phyloP scores from a whole-genome alignment of 2,113 vertebrate genomes.

The Epinephelus cyanopodus region DNA sequence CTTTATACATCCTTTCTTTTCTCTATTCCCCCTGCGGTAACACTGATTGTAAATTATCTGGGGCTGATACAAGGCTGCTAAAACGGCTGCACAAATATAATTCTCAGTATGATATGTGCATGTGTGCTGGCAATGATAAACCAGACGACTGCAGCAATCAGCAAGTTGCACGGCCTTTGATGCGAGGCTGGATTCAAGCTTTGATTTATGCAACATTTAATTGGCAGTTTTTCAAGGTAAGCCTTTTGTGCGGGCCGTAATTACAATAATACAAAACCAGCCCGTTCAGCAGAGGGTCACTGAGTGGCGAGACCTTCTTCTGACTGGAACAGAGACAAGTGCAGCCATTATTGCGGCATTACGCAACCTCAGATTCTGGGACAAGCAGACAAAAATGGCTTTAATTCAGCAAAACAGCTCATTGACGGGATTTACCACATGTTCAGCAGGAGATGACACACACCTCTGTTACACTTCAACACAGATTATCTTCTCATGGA shows the following conservation, averaged over 20 bases:
- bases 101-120: constrained; percentile 14
- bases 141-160: neutral
- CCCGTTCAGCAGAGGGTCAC: constrained; percentile 26
- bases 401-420: constrained; percentile 15
- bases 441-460: constrained; percentile 9
- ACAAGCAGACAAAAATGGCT: constrained; percentile 12
- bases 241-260: constrained; percentile 36
- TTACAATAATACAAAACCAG: constrained; percentile 29
- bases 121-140: constrained; percentile 10
- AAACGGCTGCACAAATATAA: constrained; percentile 32
- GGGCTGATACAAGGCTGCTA: neutral
- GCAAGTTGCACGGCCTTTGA: neutral
- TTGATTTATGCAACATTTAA: constrained; percentile 34
- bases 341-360: constrained; percentile 46
- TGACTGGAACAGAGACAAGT: constrained; percentile 23
- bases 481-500: constrained; percentile 6
- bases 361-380: constrained; percentile 46
- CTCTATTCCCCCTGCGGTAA: neutral
- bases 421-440: constrained; percentile 1
- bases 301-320: neutral
- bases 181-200: constrained; percentile 16
- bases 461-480: constrained; percentile 18
- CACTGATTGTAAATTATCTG: constrained; percentile 42
- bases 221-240: constrained; percentile 32
- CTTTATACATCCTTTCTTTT: constrained; percentile 1